These are phyloP conservation scores for Heliconius charithonia DNA, from an alignment of 2,888 invertebrate genomes.

Conservation along the genomic window DNA sequence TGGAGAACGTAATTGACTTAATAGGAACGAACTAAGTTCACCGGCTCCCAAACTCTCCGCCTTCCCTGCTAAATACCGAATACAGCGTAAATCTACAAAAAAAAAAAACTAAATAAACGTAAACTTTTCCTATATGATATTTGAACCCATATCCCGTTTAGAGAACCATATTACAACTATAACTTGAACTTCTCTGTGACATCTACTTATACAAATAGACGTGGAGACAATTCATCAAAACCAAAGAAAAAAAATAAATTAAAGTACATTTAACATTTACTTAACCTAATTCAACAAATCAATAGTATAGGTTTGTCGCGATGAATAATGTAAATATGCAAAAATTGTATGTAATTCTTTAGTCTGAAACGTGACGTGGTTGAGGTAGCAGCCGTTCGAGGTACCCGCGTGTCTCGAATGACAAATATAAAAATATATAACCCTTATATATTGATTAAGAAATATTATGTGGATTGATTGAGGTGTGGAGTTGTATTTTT, in stretches of 20 bases:
- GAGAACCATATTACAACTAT: neutral
- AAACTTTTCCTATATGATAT: neutral
- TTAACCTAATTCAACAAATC: conserved; percentile 46
- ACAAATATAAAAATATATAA: conserved; percentile 50
- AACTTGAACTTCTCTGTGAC: neutral
- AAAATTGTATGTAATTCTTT: conserved; percentile 71
- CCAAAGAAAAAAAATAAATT: neutral
- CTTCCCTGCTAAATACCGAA: too few relatives aligned
- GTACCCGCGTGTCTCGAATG: conserved; percentile 66
- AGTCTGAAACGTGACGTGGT: conserved; percentile 69
- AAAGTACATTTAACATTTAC: conserved; percentile 2
- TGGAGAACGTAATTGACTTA: too few relatives aligned
- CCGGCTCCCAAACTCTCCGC: too few relatives aligned
- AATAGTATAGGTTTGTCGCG: conserved; percentile 42
- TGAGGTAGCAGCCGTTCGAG: conserved; percentile 64
- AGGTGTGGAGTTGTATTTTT: neutral
- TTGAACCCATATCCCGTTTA: neutral
- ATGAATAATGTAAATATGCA: conserved; percentile 77
- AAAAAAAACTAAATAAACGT: too few relatives aligned
- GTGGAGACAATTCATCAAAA: neutral
- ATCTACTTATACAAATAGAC: neutral
- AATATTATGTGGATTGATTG: neutral
- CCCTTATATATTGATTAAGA: conserved; percentile 15
- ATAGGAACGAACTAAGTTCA: too few relatives aligned
- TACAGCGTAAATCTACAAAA: too few relatives aligned